A percentile compares a stretch with the other conserved stretches of the same genome.
Conservation (phyloP, 2,888 invertebrate species). For the Bursaphelenchus okinawaensis region DNA sequence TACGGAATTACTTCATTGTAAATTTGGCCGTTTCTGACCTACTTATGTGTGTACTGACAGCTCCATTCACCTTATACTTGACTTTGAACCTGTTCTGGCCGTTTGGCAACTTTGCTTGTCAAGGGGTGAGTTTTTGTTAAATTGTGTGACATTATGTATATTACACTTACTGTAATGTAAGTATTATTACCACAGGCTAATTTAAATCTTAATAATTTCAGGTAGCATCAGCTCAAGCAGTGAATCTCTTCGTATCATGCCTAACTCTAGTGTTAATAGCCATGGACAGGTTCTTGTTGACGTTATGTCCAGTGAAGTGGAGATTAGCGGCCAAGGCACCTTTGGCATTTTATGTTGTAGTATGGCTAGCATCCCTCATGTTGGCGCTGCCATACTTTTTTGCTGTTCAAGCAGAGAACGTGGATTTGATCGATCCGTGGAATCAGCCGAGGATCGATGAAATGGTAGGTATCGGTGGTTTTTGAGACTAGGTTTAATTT, state of each 20-base stretch:
- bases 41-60: constrained; percentile 51
- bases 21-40: constrained; percentile 55
- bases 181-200: not conserved
- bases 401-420: constrained; percentile 46
- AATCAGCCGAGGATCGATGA: constrained; percentile 18
- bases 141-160: too few relatives aligned
- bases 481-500: not conserved
- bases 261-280: constrained; percentile 55
- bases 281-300: constrained; percentile 53
- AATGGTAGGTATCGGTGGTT: constrained; percentile 23
- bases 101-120: constrained; percentile 48
- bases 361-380: constrained; percentile 51
- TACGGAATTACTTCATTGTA: constrained; percentile 55
- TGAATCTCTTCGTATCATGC: constrained; percentile 56
- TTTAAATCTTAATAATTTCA: constrained; percentile 23
- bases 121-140: constrained; percentile 34
- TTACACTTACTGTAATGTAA: not conserved
- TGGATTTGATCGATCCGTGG: constrained; percentile 35
- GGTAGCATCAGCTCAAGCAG: constrained; percentile 53
- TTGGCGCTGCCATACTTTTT: constrained; percentile 53
- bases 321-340: constrained; percentile 52
- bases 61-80: constrained; percentile 52
- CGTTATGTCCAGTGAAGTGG: constrained; percentile 54
- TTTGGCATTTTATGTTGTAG: constrained; percentile 43
- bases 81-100: constrained; percentile 55